Conservation (phyloP, 2,113 vertebrate species). For the Heliornis fulica region DNA sequence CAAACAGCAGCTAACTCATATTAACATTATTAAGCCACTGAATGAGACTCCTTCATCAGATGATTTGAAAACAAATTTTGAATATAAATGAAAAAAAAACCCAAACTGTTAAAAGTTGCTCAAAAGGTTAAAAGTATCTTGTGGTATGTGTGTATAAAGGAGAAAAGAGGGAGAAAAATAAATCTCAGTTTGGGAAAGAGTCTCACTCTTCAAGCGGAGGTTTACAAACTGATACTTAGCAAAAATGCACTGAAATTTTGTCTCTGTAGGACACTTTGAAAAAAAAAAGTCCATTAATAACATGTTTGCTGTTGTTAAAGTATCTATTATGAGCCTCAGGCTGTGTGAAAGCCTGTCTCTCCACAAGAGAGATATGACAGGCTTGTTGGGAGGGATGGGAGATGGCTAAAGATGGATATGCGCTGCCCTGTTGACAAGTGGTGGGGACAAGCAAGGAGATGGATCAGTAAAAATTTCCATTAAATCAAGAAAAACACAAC, state of each 20-base stretch:
- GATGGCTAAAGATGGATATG: conserved; percentile 46
- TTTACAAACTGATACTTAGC: conserved; percentile 52
- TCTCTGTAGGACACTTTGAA: conserved; percentile 29
- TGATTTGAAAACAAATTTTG: background rate
- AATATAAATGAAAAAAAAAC: background rate
- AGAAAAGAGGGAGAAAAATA: background rate
- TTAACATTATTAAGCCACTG: background rate
- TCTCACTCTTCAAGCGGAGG: background rate
- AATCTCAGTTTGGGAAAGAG: background rate
- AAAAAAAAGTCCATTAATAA: conserved; percentile 64
- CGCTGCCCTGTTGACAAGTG: conserved; percentile 60
- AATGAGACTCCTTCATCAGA: background rate
- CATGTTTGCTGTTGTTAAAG: conserved; percentile 54
- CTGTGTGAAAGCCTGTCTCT: conserved; percentile 59
- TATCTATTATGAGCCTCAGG: conserved; percentile 52
- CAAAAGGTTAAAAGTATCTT: conserved; percentile 8
- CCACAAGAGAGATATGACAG: conserved; percentile 48
- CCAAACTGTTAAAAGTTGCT: background rate
- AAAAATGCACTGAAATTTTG: conserved; percentile 46
- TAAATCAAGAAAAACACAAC: conserved; percentile 77
- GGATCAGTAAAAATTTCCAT: conserved; percentile 77
- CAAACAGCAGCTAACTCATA: background rate
- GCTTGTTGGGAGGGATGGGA: background rate
- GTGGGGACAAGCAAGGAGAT: conserved; percentile 36
- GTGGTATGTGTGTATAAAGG: background rate